Evolutionary conservation across 2,888 invertebrate genomes (phyloP), one percentile per base, ranked within the genome.

Genomic region (Cheilosia vernalis): DNA sequence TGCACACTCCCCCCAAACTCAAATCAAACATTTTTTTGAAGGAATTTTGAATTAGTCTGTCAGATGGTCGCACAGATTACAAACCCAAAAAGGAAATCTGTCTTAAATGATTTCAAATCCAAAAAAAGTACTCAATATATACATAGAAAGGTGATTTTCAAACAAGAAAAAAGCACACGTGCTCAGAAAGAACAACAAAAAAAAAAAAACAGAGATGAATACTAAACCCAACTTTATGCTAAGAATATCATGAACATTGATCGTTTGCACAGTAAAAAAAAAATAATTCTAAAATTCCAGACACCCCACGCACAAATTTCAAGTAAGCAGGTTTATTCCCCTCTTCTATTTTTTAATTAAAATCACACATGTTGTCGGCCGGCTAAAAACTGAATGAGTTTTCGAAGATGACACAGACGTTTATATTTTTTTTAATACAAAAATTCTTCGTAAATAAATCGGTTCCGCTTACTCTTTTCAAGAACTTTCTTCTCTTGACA

Each of bases 241-340:
- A 24, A 37, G 40, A 55, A 66, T 37, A 21, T 21, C 47, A 51
- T 33, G 19, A 51, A 13, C 60, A 72, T 61, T 72, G 53, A 63
- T 55, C 2, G 53, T 53, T 61, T 27, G 30, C 61, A 72, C 10
- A 37, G 10, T 10, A 30, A 6, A 7, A 63, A 63, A 44, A 42
- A 27, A 61, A 27, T 47, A 72, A 60, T 40, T 15, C 3, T 15
- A 19, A 24, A 73, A 73, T 73, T 53, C 47, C 63, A 19, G 13
- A 19, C 72, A 24, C 66, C 64, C 73, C 64, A 74, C 74, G 37
- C 56, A 42, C n/a, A 30, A 55, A 49, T 30, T 67, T 61, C 60
- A 53, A 37, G 37, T 37, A 66, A 58, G 33, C 24, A 37, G 44
- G 17, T n/a, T 2, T n/a, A 17, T 17, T 44, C 3, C 17, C 17